These are phyloP conservation scores for Parasteatoda lunata DNA, from an alignment of 2,888 invertebrate species.

Conservation along the genomic window DNA sequence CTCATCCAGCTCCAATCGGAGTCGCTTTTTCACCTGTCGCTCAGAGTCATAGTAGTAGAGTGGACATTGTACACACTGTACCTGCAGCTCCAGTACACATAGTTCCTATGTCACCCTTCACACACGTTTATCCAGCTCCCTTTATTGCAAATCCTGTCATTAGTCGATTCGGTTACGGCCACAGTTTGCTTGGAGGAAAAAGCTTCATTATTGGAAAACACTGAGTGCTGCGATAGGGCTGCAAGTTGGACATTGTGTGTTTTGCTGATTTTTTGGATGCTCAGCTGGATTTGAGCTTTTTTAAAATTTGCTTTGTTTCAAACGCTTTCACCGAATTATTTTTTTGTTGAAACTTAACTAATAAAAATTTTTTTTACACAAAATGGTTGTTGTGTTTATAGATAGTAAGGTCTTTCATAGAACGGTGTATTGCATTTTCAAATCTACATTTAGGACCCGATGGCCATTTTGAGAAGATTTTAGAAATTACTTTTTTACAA, in stretches of 20 bases:
- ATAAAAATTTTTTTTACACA: too few species aligned
- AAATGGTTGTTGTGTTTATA: too few species aligned
- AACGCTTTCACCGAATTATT: neutral
- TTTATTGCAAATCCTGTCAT: neutral
- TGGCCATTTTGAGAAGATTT: too few species aligned
- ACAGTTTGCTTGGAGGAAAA: neutral
- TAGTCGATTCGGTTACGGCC: neutral
- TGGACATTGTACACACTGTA: neutral
- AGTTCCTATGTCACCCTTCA: neutral
- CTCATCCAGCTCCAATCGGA: conserved; percentile 20
- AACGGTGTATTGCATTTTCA: too few species aligned
- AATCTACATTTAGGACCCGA: too few species aligned
- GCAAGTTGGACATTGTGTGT: neutral
- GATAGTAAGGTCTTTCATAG: too few species aligned
- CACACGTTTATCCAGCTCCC: neutral
- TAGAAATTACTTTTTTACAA: too few species aligned
- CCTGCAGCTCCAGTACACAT: neutral
- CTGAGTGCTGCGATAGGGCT: neutral
- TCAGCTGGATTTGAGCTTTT: neutral
- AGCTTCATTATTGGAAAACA: neutral
- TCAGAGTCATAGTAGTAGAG: neutral
- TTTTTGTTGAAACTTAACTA: too few species aligned
- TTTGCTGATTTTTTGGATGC: neutral
- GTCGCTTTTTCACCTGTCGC: neutral
- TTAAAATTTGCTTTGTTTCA: neutral